Conservation (phyloP, 35 echinoderm and acorn worm species). For the Eucidaris tribuloides region DNA sequence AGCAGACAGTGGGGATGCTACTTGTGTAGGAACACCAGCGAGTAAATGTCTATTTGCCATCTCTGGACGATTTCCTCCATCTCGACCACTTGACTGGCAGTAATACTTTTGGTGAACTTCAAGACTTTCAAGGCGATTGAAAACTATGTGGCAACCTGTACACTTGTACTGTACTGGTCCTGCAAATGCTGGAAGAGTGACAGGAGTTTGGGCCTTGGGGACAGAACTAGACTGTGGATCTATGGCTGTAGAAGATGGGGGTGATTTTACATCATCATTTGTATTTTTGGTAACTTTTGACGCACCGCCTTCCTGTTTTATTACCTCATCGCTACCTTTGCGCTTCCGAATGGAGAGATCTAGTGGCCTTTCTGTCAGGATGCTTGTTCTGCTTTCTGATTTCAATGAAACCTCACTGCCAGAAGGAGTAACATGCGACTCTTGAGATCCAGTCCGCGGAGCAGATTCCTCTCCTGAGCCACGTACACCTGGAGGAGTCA, state of each 20-base stretch:
- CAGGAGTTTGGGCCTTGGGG: not conserved
- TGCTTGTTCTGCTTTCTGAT: too few relatives aligned
- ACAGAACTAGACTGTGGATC: not conserved
- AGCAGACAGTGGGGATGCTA: not conserved
- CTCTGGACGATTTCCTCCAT: not conserved
- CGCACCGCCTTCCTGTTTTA: not conserved
- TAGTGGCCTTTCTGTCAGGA: conserved; percentile 11
- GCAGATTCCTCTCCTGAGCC: not conserved
- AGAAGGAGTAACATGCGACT: too few relatives aligned
- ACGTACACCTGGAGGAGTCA: not conserved
- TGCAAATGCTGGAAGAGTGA: not conserved
- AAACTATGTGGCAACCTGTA: conserved; percentile 36
- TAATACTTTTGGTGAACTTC: conserved; percentile 57
- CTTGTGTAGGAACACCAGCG: too few relatives aligned
- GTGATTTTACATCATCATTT: not conserved
- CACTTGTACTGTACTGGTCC: conserved; percentile 39
- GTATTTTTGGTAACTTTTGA: not conserved
- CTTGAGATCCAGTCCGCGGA: too few relatives aligned
- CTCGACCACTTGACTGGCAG: conserved; percentile 18
- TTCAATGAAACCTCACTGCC: too few relatives aligned
- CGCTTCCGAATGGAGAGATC: not conserved
- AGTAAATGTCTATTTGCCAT: too few relatives aligned
- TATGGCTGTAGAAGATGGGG: not conserved
- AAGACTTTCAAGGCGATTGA: conserved; percentile 43
- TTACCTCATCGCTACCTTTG: not conserved